Evolutionary conservation across 92 coral and sea anemone species (phyloP).

Genomic region (Nematostella vectensis): DNA sequence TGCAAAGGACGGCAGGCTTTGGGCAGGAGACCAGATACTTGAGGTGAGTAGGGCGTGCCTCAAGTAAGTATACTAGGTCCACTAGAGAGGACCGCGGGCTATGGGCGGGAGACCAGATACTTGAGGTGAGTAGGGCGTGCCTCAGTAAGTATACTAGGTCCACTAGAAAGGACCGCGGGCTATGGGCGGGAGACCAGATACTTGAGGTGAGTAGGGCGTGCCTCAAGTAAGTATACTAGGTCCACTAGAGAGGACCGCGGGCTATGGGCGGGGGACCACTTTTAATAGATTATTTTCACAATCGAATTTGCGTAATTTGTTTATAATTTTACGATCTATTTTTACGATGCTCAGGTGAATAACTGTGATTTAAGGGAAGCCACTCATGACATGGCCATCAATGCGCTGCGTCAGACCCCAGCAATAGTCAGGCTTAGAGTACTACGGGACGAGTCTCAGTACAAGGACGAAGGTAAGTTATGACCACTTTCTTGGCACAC

Average conservation of each 20-base stretch:
- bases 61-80: background rate
- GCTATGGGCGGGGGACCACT: too few relatives aligned
- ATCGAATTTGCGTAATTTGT: too few relatives aligned
- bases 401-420: constrained; percentile 84
- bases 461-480: constrained; percentile 75
- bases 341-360: constrained; percentile 59
- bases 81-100: too few relatives aligned
- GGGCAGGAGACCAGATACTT: constrained; percentile 97
- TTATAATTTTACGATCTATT: too few relatives aligned
- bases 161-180: constrained; percentile 78
- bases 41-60: constrained; percentile 45
- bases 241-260: background rate
- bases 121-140: constrained; percentile 69
- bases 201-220: constrained; percentile 55
- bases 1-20: constrained; percentile 77
- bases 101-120: too few relatives aligned
- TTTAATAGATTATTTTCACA: too few relatives aligned
- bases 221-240: background rate
- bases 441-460: constrained; percentile 91
- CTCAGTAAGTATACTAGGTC: constrained; percentile 95
- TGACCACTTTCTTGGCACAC: background rate
- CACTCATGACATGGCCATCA: constrained; percentile 91
- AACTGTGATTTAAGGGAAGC: constrained; percentile 72
- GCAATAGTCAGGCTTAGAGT: constrained; percentile 80
- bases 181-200: constrained; percentile 97